Percentiles rank a stretch among this genome's conserved stretches.
These are phyloP conservation scores for Microctenopoma steveboyesi DNA, from an alignment of 2,797 vertebrate species.

Conservation along the genomic window DNA sequence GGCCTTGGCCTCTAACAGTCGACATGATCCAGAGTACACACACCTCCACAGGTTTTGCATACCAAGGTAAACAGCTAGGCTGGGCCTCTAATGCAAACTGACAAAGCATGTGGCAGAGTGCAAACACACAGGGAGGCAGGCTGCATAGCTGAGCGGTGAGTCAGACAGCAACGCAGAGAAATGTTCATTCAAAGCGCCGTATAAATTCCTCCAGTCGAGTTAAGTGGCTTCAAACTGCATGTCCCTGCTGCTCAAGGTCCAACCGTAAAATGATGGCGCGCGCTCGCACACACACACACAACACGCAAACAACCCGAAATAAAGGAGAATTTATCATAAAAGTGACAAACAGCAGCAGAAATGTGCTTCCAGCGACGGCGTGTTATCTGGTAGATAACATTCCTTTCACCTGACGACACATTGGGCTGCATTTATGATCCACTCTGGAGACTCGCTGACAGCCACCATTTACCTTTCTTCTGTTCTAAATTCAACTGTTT, in stretches of 20 bases:
- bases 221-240: conserved; percentile 53
- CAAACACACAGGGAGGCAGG: conserved; percentile 65
- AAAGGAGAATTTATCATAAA: conserved; percentile 11
- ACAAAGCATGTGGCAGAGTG: conserved; percentile 61
- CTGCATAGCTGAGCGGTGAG: conserved; percentile 74
- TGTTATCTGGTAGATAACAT: conserved; percentile 70
- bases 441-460: conserved; percentile 6
- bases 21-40: neutral
- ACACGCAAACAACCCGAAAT: conserved; percentile 34
- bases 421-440: too few species aligned
- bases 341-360: conserved; percentile 21
- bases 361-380: neutral
- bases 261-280: conserved; percentile 18
- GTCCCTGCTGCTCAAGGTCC: conserved; percentile 57
- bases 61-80: conserved; percentile 59
- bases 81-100: conserved; percentile 66
- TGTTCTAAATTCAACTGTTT: too few species aligned
- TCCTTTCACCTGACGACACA: conserved; percentile 72
- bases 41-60: conserved; percentile 36
- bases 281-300: conserved; percentile 14
- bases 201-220: conserved; percentile 70
- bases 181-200: conserved; percentile 53
- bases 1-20: neutral
- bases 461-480: neutral
- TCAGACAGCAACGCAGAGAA: conserved; percentile 50